These are phyloP conservation scores for Orthonevra nobilis DNA, from an alignment of 2,888 invertebrate species.

Conservation along the genomic window DNA sequence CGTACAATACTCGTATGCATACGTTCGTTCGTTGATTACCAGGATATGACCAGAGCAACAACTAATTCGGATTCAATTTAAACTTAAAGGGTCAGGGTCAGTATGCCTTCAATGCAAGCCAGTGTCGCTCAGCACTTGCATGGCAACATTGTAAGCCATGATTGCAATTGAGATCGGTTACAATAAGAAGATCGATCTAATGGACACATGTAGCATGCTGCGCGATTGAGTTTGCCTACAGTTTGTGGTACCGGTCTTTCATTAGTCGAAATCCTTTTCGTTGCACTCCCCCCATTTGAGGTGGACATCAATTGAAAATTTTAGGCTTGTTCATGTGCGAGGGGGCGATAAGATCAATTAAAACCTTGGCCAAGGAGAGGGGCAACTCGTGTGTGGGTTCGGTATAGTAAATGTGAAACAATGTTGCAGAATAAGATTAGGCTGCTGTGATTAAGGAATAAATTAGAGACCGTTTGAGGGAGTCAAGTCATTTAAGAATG, in stretches of 20 bases:
- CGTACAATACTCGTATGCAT: too few species aligned
- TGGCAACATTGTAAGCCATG: too few species aligned
- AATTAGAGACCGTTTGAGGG: neutral
- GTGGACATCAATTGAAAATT: neutral
- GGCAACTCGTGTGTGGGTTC: neutral
- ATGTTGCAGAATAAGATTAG: neutral
- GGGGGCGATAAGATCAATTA: constrained; percentile 55
- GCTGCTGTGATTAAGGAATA: neutral
- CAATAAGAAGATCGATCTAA: too few species aligned
- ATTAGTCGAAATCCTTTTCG: neutral
- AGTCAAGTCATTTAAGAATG: too few species aligned
- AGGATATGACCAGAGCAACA: constrained; percentile 31
- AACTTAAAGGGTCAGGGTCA: constrained; percentile 8
- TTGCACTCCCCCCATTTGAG: neutral
- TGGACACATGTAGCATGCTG: neutral
- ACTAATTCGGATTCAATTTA: constrained; percentile 35
- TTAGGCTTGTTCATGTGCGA: neutral
- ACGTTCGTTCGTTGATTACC: constrained; percentile 46
- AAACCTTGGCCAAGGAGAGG: too few species aligned
- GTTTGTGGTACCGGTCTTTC: neutral
- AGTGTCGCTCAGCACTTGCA: too few species aligned
- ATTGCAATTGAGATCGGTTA: too few species aligned
- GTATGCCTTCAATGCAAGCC: neutral
- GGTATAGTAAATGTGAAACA: too few species aligned
- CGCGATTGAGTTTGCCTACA: neutral